Evolutionary conservation across 2,797 vertebrate genomes (phyloP).

Genomic region (Bryconaethiops microstoma): DNA sequence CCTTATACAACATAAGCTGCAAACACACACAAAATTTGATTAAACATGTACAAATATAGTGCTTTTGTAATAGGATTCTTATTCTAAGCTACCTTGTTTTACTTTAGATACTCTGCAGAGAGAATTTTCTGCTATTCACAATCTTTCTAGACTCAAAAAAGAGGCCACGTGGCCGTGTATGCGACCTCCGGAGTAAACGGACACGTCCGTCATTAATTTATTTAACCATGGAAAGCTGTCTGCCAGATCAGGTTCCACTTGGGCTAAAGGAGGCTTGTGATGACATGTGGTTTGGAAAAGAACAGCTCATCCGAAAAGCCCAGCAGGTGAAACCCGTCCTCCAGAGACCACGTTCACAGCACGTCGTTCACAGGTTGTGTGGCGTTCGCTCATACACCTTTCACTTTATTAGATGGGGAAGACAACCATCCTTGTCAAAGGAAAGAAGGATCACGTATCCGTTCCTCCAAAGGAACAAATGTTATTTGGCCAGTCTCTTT

Average conservation of each 20-base stretch:
- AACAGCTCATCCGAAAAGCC: constrained; percentile 15
- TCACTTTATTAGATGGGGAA: constrained; percentile 1
- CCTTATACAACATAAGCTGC: constrained; percentile 17
- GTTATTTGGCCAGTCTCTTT: not conserved
- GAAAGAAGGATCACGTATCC: not conserved
- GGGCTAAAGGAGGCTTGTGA: constrained; percentile 38
- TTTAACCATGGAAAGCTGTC: constrained; percentile 60
- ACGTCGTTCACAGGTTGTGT: constrained; percentile 12
- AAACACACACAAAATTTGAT: constrained; percentile 1
- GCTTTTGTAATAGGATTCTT: constrained; percentile 35
- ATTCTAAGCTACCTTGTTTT: constrained; percentile 9
- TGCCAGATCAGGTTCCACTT: constrained; percentile 51
- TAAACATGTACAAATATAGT: constrained; percentile 46
- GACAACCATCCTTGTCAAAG: not conserved
- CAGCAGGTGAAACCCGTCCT: constrained; percentile 12
- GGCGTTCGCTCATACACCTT: not conserved
- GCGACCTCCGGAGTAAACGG: constrained; percentile 46
- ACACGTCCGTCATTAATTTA: constrained; percentile 62
- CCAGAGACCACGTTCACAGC: constrained; percentile 5
- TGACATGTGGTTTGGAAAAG: constrained; percentile 45
- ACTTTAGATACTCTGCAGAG: not conserved
- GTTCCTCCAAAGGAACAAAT: not conserved
- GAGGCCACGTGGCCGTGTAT: constrained; percentile 12
- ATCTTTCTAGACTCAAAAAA: not conserved
- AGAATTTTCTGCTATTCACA: constrained; percentile 12